These are phyloP conservation scores for Resseliella maxima DNA, from an alignment of 2,888 invertebrate genomes.

Conservation along the genomic window DNA sequence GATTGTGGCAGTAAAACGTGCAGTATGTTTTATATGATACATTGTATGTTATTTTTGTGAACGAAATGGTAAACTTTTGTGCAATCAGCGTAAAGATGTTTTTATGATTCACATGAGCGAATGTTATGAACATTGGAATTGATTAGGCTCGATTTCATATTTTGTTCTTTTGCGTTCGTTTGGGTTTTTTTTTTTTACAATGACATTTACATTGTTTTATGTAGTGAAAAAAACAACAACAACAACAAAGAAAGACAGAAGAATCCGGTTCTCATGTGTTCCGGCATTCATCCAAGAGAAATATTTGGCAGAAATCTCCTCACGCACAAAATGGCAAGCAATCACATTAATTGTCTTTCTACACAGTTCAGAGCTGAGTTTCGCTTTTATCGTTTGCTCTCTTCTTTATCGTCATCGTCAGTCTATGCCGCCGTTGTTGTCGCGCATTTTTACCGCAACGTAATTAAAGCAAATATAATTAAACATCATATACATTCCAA, in stretches of 20 bases:
- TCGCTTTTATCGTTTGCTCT: not conserved
- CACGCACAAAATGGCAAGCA: not conserved
- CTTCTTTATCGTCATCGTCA: not conserved
- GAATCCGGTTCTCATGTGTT: not conserved
- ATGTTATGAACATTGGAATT: conserved; percentile 9
- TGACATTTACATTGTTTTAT: conserved; percentile 20
- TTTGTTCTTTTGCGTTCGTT: not conserved
- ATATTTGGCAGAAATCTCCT: not conserved
- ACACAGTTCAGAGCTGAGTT: not conserved
- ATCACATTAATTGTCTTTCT: not conserved
- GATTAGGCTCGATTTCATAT: not conserved
- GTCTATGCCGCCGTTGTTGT: not conserved
- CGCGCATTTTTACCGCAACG: conserved; percentile 16
- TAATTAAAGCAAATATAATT: conserved; percentile 53
- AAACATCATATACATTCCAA: conserved; percentile 51
- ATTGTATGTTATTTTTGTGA: not conserved
- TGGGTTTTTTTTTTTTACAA: not conserved
- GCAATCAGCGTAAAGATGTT: conserved; percentile 30
- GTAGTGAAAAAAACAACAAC: no score
- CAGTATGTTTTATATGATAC: not conserved
- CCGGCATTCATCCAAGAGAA: not conserved
- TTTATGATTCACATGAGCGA: conserved; percentile 36
- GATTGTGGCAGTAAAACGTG: not conserved
- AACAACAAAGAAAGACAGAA: not conserved
- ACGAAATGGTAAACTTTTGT: not conserved